Evolutionary conservation across 2,888 invertebrate species (phyloP), one percentile per base, ranked within the genome.

Genomic region (Pyrrhosoma nymphula): DNA sequence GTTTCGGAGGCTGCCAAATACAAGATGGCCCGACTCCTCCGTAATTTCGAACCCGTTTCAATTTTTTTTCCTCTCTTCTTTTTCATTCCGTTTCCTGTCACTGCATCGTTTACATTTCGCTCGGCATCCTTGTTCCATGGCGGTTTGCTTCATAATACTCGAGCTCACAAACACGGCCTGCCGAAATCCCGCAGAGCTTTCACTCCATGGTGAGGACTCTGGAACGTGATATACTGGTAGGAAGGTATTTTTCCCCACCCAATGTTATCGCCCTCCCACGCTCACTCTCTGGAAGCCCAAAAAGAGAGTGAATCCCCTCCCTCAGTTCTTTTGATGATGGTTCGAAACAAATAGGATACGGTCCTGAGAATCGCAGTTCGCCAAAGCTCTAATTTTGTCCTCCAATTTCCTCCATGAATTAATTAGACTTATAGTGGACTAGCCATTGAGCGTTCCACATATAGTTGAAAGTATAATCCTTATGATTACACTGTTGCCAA

Each of bases 71-170:
- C 69, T 23, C 69, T 26, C 26, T 69, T 60, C 6, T 60, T 20
- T 60, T 60, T 60, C 47, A 4, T 8, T 8, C 8, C 8, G 3
- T 60, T 69, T n/a, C 12, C 69, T 69, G 69, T n/a, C 26, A n/a
- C 69, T 69, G 69, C n/a, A 69, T 26, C 69, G n/a, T 69, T 69
- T 69, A 69, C 26, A n/a, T 69, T 69, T 69, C 69, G 69, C 69
- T 69, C n/a, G n/a, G n/a, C n/a, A n/a, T 69, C n/a, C 69, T 69
- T n/a, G 69, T 69, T 26, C 69, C n/a, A 20, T 12, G n/a, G 23
- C 23, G 12, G 26, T 26, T n/a, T 12, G 23, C 69, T 26, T 26
- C 69, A n/a, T 69, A 69, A n/a, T 69, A n/a, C 69, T 20, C 69
- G 6, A 47, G 69, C 69, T 69, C 69, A 26, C 69, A 8, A 69